Conservation (phyloP, 2,797 vertebrate genomes). For the Anniella stebbinsi region DNA sequence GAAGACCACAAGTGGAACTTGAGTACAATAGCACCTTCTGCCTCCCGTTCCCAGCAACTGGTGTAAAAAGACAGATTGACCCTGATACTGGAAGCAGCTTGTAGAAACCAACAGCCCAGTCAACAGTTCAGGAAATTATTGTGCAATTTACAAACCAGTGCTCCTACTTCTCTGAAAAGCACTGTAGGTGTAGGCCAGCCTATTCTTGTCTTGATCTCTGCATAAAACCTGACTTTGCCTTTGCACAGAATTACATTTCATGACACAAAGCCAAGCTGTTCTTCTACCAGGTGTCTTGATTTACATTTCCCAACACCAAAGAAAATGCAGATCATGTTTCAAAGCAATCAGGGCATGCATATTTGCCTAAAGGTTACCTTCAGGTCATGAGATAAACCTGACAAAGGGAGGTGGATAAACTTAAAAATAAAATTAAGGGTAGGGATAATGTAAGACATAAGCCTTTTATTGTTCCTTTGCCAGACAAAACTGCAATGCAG, state of each 20-base stretch:
- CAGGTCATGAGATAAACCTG: constrained; percentile 73
- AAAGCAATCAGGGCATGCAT: constrained; percentile 67
- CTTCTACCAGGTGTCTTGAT: constrained; percentile 72
- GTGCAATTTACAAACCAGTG: constrained; percentile 39
- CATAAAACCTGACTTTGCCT: constrained; percentile 78
- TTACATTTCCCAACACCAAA: constrained; percentile 79
- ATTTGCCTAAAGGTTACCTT: constrained; percentile 75
- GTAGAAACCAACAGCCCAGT: neutral
- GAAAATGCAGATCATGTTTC: constrained; percentile 74
- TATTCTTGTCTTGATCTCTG: constrained; percentile 69
- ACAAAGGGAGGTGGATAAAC: constrained; percentile 64
- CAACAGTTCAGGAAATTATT: constrained; percentile 35
- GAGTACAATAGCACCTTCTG: no score
- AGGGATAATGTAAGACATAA: constrained; percentile 65
- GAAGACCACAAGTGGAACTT: no score
- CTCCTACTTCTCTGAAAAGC: constrained; percentile 55
- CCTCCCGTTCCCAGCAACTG: no score
- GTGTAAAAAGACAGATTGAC: no score
- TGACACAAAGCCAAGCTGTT: constrained; percentile 77
- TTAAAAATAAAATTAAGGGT: constrained; percentile 72
- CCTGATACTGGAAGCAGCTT: no score
- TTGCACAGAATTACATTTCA: constrained; percentile 74
- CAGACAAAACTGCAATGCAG: constrained; percentile 67
- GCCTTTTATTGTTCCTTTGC: constrained; percentile 69
- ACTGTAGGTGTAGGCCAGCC: constrained; percentile 74